phyloP scores from a whole-genome alignment of 1,140 invertebrate species.

The Sarcophaga peregrina region DNA sequence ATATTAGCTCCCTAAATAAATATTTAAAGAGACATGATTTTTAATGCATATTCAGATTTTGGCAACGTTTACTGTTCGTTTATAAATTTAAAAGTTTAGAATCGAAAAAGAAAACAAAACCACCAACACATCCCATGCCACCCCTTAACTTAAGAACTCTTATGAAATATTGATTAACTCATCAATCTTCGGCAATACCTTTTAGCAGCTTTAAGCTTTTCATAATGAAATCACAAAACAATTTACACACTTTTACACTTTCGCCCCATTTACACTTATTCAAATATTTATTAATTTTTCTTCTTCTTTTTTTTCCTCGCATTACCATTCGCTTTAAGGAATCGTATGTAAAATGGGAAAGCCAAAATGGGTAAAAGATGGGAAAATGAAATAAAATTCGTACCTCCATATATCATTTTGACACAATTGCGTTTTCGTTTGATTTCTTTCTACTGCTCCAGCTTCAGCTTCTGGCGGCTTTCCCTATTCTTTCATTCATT shows the following conservation, averaged over 20 bases:
- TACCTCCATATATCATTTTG: conserved; percentile 21
- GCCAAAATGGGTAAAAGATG: too few species aligned
- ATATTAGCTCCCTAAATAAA: too few species aligned
- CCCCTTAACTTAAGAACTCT: neutral
- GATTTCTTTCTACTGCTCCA: neutral
- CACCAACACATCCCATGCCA: neutral
- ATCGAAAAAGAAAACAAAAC: too few species aligned
- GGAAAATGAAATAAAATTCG: neutral
- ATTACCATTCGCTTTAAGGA: neutral
- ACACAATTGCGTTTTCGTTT: neutral
- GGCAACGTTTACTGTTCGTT: too few species aligned
- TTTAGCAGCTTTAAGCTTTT: conserved; percentile 30
- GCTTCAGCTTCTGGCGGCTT: neutral
- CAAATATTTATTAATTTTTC: conserved; percentile 42
- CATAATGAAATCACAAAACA: conserved; percentile 36
- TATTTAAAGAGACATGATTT: too few species aligned
- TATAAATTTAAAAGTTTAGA: too few species aligned
- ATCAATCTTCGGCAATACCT: conserved; percentile 31
- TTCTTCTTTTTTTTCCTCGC: neutral
- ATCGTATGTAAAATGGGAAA: too few species aligned
- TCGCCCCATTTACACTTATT: conserved; percentile 31
- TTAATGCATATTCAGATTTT: too few species aligned
- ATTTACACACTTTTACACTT: conserved; percentile 33
- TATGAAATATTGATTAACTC: conserved; percentile 37
- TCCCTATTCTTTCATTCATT: too few species aligned